Conservation (phyloP, 2,797 vertebrate genomes). For the Scleropages formosus region DNA sequence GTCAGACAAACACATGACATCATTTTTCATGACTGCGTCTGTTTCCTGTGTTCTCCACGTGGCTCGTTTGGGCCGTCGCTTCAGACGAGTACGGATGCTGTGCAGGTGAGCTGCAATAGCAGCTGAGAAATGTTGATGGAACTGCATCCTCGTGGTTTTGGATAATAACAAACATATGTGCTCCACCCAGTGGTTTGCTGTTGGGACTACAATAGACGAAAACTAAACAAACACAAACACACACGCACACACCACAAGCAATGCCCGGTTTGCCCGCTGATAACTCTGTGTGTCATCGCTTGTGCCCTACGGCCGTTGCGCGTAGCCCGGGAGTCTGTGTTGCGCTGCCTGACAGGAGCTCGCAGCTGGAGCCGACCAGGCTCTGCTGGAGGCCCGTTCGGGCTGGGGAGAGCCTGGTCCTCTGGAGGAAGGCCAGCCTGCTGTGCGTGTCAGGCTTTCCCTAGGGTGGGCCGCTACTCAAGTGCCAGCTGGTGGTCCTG, state of each 20-base stretch:
- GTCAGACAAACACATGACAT: conserved; percentile 33
- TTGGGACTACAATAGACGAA: background rate
- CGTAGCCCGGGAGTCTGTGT: background rate
- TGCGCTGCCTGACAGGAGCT: background rate
- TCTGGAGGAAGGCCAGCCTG: conserved; percentile 42
- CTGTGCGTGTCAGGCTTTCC: conserved; percentile 46
- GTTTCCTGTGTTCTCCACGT: background rate
- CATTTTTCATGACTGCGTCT: conserved; percentile 18
- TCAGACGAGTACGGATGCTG: background rate
- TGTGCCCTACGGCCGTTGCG: background rate
- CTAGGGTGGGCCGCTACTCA: conserved; percentile 36
- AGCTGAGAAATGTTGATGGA: conserved; percentile 5
- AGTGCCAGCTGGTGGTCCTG: conserved; percentile 50
- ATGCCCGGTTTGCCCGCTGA: background rate
- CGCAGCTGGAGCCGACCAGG: background rate
- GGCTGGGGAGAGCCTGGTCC: conserved; percentile 20
- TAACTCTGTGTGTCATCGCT: background rate
- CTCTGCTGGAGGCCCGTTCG: background rate
- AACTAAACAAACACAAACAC: too few species aligned
- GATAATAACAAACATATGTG: background rate
- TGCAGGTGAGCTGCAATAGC: conserved; percentile 10
- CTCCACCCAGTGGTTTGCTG: too few species aligned
- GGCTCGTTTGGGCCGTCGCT: background rate
- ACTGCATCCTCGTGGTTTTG: background rate
- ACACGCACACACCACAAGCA: too few species aligned